phyloP scores from a whole-genome alignment of 2,888 invertebrate species.

The Schrankia costaestrigalis region DNA sequence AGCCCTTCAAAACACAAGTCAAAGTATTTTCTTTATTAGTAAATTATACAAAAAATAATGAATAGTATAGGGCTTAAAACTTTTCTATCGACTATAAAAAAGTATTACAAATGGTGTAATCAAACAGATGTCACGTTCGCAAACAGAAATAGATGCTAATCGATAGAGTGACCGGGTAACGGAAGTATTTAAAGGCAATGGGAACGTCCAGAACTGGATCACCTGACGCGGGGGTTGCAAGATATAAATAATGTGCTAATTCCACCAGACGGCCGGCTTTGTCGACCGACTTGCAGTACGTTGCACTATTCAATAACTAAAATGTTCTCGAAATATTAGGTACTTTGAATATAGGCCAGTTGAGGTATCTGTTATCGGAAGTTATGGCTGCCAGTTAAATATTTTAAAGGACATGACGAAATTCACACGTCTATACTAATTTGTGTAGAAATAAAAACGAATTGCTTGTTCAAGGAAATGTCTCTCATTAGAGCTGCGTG shows the following conservation, averaged over 20 bases:
- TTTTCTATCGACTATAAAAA: no score
- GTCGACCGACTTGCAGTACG: slow-evolving; percentile 55
- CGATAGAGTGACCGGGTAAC: slow-evolving; percentile 27
- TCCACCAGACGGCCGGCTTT: slow-evolving; percentile 46
- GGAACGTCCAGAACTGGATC: slow-evolving; percentile 33
- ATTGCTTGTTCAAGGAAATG: no score
- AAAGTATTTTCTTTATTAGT: no score
- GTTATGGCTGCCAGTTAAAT: no score
- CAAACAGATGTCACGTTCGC: slow-evolving; percentile 14
- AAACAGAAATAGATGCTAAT: slow-evolving; percentile 27
- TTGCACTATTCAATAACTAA: slow-evolving; percentile 38
- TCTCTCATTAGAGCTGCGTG: no score
- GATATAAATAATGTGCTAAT: slow-evolving; percentile 65
- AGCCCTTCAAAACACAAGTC: no score
- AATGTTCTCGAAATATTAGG: slow-evolving; percentile 34
- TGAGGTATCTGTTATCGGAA: slow-evolving; percentile 34
- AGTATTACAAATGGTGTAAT: slow-evolving; percentile 6
- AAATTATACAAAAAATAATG: no score
- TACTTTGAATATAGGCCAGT: slow-evolving; percentile 23
- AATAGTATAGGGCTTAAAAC: no score
- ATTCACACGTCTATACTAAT: no score
- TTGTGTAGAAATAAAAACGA: no score
- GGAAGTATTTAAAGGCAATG: slow-evolving; percentile 35
- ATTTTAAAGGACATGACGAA: no score
- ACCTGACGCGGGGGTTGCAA: slow-evolving; percentile 49